Conservation (phyloP, 2,888 invertebrate species). For the Heliothis peltigera region DNA sequence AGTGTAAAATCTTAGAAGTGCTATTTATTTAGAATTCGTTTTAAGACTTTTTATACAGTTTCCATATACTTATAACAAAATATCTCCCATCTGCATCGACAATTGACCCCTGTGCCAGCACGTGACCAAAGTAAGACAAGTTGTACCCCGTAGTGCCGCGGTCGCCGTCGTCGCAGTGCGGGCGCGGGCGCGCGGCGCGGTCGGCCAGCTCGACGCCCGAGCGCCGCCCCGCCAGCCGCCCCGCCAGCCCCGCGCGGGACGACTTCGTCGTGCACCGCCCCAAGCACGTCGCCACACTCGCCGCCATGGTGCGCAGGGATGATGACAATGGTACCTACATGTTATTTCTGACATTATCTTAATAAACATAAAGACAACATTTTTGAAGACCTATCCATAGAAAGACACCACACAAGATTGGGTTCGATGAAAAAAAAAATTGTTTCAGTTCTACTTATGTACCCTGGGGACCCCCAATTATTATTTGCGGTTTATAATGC, state of each 20-base stretch:
- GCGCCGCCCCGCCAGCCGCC: slow-evolving; percentile 71
- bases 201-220: slow-evolving; percentile 79
- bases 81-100: background rate
- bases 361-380: too few species aligned
- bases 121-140: background rate
- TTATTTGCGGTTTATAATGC: too few species aligned
- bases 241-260: slow-evolving; percentile 86
- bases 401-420: too few species aligned
- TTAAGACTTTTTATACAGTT: too few species aligned
- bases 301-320: slow-evolving; percentile 85
- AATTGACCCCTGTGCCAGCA: background rate
- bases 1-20: too few species aligned
- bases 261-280: slow-evolving; percentile 95
- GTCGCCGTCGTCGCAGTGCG: slow-evolving; percentile 82
- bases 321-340: slow-evolving; percentile 69
- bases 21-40: too few species aligned
- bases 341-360: too few species aligned
- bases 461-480: too few species aligned
- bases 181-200: slow-evolving; percentile 69
- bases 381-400: too few species aligned
- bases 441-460: too few species aligned
- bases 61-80: too few species aligned
- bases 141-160: slow-evolving; percentile 81
- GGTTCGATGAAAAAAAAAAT: too few species aligned
- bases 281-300: slow-evolving; percentile 93